Base-by-base conservation (phyloP, 2,797 vertebrate genomes). In the Alfaro cultratus region DNA sequence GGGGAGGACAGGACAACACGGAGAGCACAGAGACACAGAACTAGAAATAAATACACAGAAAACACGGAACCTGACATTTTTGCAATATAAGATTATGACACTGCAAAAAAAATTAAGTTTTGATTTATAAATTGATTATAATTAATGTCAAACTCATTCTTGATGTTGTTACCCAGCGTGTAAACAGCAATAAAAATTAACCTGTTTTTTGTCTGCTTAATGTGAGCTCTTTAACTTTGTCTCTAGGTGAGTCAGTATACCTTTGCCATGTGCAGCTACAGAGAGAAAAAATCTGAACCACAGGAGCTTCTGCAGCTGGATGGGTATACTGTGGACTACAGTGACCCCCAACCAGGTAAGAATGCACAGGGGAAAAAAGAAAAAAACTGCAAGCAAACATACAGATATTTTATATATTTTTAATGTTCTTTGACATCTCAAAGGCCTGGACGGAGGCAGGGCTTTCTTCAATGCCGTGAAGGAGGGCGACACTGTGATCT, bases 241-340 rank as follows among this genome's bases (percentile, higher is more conserved):
- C 41, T 60, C 8, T 87, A 99, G 99, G 99, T 99, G 94, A 99
- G 99, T 95, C 99, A 99, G 94, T 99, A 99, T 89, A 99, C 99
- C 0, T 99, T 99, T 93, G 98, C 98, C 92, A 99, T 99, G 98
- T 99, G 99, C 96, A 99, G 99, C 96, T 99, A 99, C 92, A 97
- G 99, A 89, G 98, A 99, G 96, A 99, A 99, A 93, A 99, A 99
- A 85, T 98, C 99, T 0, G 99, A 99, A 86, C 98, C 99, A 26
- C 99, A 99, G 93, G 99, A 99, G 87, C 96, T 99, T 80, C 97
- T 99, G 6, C 99, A 99, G 87, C 95, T 99, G 74, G 99, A 99
- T 5, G 99, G 99, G 70, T 99, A 99, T 94, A 99, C 99, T 70
- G 99, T 99, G 95, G 98, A 99, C 87, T 99, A 99, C 95, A 99